Base-by-base conservation (phyloP, 1,140 invertebrate genomes). In the Drosophila obscura region DNA sequence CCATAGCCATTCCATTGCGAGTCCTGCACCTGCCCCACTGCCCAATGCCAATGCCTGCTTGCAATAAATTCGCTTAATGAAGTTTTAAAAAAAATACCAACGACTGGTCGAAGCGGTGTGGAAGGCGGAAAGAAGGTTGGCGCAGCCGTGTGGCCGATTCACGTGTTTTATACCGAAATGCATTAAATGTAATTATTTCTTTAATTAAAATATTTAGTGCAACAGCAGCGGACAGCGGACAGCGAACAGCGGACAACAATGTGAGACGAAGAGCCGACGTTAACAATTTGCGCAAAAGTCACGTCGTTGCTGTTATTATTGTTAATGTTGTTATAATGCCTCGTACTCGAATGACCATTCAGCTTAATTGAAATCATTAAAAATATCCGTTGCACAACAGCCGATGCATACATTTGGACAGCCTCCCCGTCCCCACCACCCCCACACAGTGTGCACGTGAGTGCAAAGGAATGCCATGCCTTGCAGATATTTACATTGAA, bases 141-240 rank as follows among this genome's bases (percentile, higher is more conserved):
- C 19, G 19, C 19, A 19, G 56, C 60, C 46, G 46, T 62, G 46
- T 39, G 41, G n/a, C n/a, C 61, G 41, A 9, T 75, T 39, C 58
- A 76, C 56, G 49, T 61, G 52, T 67, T 52, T 52, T 59, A 28
- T 50, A 59, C 48, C 35, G 31, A 62, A 71, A 51, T 78, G 59
- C 82, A 85, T 85, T 81, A 81, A 77, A 87, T 75, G 65, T 85
- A 85, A 85, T 85, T 85, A 85, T 87, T 85, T 85, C 82, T 87
- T 87, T 85, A 85, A 85, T 85, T 85, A 87, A 85, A 87, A 85
- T 85, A 85, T 84, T 85, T 84, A 77, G 68, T 57, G 64, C 65
- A 67, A 59, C 73, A 72, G 77, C 73, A 49, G 57, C 35, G 78
- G 59, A 66, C 51, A 43, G 26, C 51, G 9, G 39, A 31, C 39